Percentiles rank a stretch among this genome's conserved stretches.
Evolutionary conservation across 2,113 vertebrate species (phyloP).

Genomic region (Atractosteus spatula): DNA sequence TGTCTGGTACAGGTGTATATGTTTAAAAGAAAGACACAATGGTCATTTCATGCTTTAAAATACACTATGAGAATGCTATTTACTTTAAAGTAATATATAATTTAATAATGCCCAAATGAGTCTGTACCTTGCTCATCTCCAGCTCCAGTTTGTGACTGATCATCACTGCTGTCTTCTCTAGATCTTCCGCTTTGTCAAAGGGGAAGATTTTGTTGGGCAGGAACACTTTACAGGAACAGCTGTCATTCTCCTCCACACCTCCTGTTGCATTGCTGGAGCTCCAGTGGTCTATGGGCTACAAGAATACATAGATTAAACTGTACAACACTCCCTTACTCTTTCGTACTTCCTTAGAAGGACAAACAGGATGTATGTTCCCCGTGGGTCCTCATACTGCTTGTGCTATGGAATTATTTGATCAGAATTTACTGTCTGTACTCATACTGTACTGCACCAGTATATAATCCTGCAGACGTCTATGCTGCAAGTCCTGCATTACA

Average conservation of each 20-base stretch:
- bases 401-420: neutral
- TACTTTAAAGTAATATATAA: no score
- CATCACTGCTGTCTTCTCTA: conserved; percentile 41
- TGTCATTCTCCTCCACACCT: conserved; percentile 25
- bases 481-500: no score
- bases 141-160: conserved; percentile 46
- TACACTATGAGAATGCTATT: no score
- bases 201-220: conserved; percentile 51
- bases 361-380: no score
- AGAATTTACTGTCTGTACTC: neutral
- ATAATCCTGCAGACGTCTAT: no score
- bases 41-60: no score
- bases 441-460: no score
- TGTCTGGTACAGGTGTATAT: no score
- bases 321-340: neutral
- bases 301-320: neutral
- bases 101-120: neutral
- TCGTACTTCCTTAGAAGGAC: no score
- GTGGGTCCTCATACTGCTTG: no score
- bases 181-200: conserved; percentile 37
- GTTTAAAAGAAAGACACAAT: no score
- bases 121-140: conserved; percentile 55
- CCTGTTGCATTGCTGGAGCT: conserved; percentile 36
- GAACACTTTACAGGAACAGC: conserved; percentile 56
- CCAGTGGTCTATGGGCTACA: conserved; percentile 33